Conservation (phyloP, 1,140 invertebrate species). For the Kradibia gibbosae region DNA sequence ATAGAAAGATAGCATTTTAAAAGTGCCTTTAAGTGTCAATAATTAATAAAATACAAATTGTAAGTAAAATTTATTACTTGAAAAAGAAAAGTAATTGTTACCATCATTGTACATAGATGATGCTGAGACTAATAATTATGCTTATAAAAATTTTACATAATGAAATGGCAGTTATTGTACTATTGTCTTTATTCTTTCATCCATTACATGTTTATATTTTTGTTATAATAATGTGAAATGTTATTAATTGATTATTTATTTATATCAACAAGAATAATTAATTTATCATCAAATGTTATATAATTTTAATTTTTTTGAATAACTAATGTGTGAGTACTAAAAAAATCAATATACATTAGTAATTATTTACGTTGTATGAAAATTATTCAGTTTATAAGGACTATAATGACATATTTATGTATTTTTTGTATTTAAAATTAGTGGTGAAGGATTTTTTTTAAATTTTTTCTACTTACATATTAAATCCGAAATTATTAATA, state of each 20-base stretch:
- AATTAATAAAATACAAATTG: constrained; percentile 23
- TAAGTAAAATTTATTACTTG: not conserved
- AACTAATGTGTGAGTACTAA: not conserved
- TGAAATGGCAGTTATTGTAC: constrained; percentile 18
- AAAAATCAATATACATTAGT: constrained; percentile 12
- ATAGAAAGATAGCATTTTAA: constrained; percentile 34
- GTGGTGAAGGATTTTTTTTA: constrained; percentile 46
- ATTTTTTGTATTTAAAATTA: constrained; percentile 32
- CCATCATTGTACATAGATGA: constrained; percentile 36
- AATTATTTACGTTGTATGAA: constrained; percentile 19
- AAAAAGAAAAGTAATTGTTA: constrained; percentile 20
- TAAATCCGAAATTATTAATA: constrained; percentile 45
- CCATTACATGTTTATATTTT: constrained; percentile 28
- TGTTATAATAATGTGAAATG: constrained; percentile 35
- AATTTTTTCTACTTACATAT: constrained; percentile 37
- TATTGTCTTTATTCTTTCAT: constrained; percentile 35
- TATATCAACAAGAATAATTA: constrained; percentile 18
- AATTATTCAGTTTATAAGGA: constrained; percentile 25
- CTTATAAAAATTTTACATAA: constrained; percentile 35
- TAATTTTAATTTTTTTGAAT: constrained; percentile 25
- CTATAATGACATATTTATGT: constrained; percentile 8
- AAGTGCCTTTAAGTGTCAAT: constrained; percentile 44
- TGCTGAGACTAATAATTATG: constrained; percentile 21
- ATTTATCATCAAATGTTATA: constrained; percentile 20
- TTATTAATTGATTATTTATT: constrained; percentile 47